phyloP scores from a whole-genome alignment of 2,797 vertebrate genomes.

The Epinephelus malabaricus region DNA sequence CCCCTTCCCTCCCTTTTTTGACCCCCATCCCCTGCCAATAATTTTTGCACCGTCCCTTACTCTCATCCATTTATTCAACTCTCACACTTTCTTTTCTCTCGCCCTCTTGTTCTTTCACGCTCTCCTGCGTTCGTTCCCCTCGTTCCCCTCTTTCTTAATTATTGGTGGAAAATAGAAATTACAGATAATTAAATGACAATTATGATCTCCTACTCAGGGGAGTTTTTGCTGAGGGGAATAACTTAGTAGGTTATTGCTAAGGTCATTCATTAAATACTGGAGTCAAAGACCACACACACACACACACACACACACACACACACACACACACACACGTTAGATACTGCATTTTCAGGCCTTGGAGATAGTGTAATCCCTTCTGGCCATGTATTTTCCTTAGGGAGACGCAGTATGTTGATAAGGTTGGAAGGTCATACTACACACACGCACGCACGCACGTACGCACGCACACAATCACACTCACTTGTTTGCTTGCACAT shows the following conservation, averaged over 20 bases:
- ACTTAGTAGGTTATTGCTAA: slow-evolving; percentile 76
- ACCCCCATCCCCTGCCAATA: not conserved
- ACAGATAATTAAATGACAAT: slow-evolving; percentile 82
- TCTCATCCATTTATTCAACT: slow-evolving; percentile 33
- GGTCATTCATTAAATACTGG: slow-evolving; percentile 74
- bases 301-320: slow-evolving; percentile 22
- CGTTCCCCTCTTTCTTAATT: slow-evolving; percentile 72
- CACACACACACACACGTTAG: slow-evolving; percentile 14
- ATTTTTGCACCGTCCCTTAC: slow-evolving; percentile 2
- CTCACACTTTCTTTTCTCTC: slow-evolving; percentile 28
- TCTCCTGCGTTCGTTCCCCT: slow-evolving; percentile 41
- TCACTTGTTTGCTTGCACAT: slow-evolving; percentile 55
- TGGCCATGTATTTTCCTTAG: slow-evolving; percentile 63
- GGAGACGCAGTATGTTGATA: slow-evolving; percentile 63
- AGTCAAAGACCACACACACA: slow-evolving; percentile 54
- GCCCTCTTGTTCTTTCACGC: slow-evolving; percentile 60
- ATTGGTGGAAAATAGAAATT: slow-evolving; percentile 77
- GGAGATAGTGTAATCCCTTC: slow-evolving; percentile 61
- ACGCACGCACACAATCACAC: not conserved
- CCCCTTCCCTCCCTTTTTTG: not conserved
- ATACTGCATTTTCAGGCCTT: slow-evolving; percentile 45
- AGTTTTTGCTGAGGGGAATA: slow-evolving; percentile 68
- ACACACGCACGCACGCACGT: slow-evolving; percentile 26
- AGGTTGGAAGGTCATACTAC: slow-evolving; percentile 72
- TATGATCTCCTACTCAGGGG: slow-evolving; percentile 70